phyloP scores from a whole-genome alignment of 2,888 invertebrate genomes.

The Drosophila diplacantha region DNA sequence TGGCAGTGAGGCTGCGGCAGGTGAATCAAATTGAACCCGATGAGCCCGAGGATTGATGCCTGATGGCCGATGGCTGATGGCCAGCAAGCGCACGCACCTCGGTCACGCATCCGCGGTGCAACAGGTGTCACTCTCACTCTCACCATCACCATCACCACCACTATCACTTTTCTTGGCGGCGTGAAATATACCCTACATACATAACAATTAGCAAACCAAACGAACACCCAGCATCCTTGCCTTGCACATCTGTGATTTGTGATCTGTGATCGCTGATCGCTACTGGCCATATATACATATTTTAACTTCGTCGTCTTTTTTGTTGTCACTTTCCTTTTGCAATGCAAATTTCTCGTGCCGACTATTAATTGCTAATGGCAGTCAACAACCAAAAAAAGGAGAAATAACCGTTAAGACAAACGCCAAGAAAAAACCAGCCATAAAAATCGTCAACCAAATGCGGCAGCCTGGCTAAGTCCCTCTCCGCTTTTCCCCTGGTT shows the following conservation, averaged over 20 bases:
- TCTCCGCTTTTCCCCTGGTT: slow-evolving; percentile 2
- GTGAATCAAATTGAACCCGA: slow-evolving; percentile 31
- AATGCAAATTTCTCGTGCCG: slow-evolving; percentile 68
- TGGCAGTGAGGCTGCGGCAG: slow-evolving; percentile 16
- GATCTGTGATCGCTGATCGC: slow-evolving; percentile 42
- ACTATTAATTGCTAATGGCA: slow-evolving; percentile 71
- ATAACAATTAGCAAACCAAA: slow-evolving; percentile 62
- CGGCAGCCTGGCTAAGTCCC: slow-evolving; percentile 40
- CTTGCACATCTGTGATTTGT: slow-evolving; percentile 52
- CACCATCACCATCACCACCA: neutral
- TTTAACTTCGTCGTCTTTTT: slow-evolving; percentile 3
- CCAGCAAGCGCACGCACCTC: slow-evolving; percentile 43
- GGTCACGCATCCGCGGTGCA: slow-evolving; percentile 35
- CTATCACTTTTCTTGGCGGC: slow-evolving; percentile 34
- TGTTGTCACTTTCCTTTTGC: slow-evolving; percentile 67
- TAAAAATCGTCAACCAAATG: slow-evolving; percentile 66
- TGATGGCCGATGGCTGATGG: slow-evolving; percentile 51
- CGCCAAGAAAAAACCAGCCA: slow-evolving; percentile 49
- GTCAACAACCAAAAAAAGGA: slow-evolving; percentile 36
- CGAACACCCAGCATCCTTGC: slow-evolving; percentile 44
- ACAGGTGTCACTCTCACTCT: slow-evolving; percentile 61
- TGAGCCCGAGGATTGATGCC: slow-evolving; percentile 42
- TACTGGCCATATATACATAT: slow-evolving; percentile 16
- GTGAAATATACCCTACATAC: slow-evolving; percentile 50
- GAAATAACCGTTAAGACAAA: slow-evolving; percentile 36